phyloP scores from a whole-genome alignment of 1,140 invertebrate genomes.

The Listronotus oregonensis region DNA sequence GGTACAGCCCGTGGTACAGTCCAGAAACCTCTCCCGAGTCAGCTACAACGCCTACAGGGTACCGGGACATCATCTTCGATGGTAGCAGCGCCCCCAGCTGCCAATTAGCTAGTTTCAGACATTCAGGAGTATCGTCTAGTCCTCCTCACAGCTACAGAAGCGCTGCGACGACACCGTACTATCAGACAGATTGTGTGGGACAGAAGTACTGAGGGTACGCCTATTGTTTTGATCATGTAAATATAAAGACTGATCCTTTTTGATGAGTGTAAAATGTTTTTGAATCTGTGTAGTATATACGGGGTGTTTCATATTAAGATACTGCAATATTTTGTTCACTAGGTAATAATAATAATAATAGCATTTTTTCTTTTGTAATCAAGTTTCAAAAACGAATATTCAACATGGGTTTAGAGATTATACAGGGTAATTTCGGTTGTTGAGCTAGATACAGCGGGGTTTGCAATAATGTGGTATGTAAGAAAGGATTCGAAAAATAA shows the following conservation, averaged over 20 bases:
- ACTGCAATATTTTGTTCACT: conserved; percentile 1
- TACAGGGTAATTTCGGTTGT: no score
- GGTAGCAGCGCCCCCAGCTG: conserved; percentile 59
- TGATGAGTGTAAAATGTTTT: conserved; percentile 4
- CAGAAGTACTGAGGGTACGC: conserved; percentile 53
- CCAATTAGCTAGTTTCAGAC: conserved; percentile 63
- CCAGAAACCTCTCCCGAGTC: conserved; percentile 62
- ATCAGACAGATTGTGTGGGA: conserved; percentile 58
- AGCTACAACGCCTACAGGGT: conserved; percentile 53
- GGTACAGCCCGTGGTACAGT: conserved; percentile 62
- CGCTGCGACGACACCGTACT: conserved; percentile 60
- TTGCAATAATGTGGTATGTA: no score
- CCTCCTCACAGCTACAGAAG: conserved; percentile 61
- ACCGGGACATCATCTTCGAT: conserved; percentile 53
- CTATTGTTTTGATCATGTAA: conserved; percentile 42
- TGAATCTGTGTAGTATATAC: background rate
- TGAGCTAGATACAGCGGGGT: no score
- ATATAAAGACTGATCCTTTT: conserved; percentile 49
- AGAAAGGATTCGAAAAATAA: no score
- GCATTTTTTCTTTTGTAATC: no score
- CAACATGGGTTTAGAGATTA: no score
- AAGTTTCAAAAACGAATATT: no score
- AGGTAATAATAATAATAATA: background rate
- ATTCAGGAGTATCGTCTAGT: conserved; percentile 60
- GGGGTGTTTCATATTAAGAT: conserved; percentile 1